These are phyloP conservation scores for Macrocentrus cingulum DNA, from an alignment of 1,140 invertebrate species.

Conservation along the genomic window DNA sequence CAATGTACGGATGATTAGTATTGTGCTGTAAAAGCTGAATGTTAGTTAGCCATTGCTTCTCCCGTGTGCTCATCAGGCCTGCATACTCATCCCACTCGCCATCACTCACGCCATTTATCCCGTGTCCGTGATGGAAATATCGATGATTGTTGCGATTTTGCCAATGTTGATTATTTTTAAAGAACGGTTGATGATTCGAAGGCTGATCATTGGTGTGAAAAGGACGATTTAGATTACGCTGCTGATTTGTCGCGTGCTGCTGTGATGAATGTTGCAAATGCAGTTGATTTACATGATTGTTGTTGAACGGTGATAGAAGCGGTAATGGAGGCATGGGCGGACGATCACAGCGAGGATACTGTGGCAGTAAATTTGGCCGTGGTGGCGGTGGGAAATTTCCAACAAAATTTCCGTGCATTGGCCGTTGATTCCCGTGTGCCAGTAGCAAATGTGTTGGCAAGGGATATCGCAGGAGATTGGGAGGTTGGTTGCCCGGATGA, in stretches of 20 bases:
- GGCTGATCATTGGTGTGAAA: conserved; percentile 44
- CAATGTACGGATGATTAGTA: conserved; percentile 81
- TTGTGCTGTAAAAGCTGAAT: conserved; percentile 89
- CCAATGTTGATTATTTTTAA: conserved; percentile 52
- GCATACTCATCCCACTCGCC: conserved; percentile 76
- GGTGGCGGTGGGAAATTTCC: conserved; percentile 20
- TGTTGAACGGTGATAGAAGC: conserved; percentile 12
- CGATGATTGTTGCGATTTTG: conserved; percentile 47
- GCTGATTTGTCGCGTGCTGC: conserved; percentile 43
- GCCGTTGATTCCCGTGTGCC: conserved; percentile 42
- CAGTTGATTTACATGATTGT: conserved; percentile 18
- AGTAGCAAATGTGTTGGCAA: conserved; percentile 48
- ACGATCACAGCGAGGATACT: conserved; percentile 45
- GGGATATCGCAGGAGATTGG: conserved; percentile 56
- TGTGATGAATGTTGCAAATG: conserved; percentile 43
- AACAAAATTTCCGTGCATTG: conserved; percentile 44
- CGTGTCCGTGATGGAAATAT: conserved; percentile 42
- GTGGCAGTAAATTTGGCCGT: conserved; percentile 31
- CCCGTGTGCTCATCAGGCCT: conserved; percentile 85
- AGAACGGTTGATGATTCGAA: conserved; percentile 49
- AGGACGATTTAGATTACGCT: conserved; percentile 48
- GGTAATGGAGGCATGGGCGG: conserved; percentile 13
- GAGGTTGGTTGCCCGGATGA: conserved; percentile 53
- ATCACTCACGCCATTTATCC: conserved; percentile 42
- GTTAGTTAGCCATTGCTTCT: conserved; percentile 92